A percentile compares a stretch with the other conserved stretches of the same genome.
phyloP scores from a whole-genome alignment of 35 echinoderm and acorn worm genomes.

The Nesometra sesokonis region DNA sequence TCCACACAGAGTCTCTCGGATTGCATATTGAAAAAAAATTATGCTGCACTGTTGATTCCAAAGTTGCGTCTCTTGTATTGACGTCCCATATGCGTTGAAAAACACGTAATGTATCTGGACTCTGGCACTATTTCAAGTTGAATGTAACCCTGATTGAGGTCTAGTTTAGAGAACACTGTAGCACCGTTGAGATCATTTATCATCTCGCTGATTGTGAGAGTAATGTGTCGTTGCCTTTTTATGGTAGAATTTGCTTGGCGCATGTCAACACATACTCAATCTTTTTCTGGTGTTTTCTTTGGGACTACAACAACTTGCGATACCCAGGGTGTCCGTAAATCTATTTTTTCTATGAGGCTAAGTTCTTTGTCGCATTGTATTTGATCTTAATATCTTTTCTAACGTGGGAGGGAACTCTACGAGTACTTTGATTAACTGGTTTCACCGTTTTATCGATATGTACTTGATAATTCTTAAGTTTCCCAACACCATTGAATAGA shows the following conservation, averaged over 20 bases:
- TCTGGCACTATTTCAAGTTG: constrained; percentile 26
- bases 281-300: not conserved
- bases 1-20: constrained; percentile 37
- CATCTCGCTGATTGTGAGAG: constrained; percentile 24
- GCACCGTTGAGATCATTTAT: constrained; percentile 39
- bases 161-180: constrained; percentile 37
- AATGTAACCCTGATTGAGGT: constrained; percentile 39
- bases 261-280: not conserved
- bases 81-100: constrained; percentile 29
- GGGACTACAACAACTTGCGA: not conserved
- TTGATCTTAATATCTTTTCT: too few species aligned
- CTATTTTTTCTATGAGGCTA: too few species aligned
- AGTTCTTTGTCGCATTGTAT: too few species aligned
- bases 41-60: constrained; percentile 47
- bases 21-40: constrained; percentile 44
- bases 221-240: constrained; percentile 32
- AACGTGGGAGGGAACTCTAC: too few species aligned
- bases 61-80: constrained; percentile 47
- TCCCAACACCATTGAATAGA: too few species aligned
- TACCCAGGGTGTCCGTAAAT: too few species aligned
- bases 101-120: constrained; percentile 38
- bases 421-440: too few species aligned
- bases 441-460: too few species aligned
- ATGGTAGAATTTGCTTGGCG: constrained; percentile 29
- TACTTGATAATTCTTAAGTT: too few species aligned